Evolutionary conservation across 2,797 vertebrate species (phyloP).

Genomic region (Muraenolepis orangiensis): DNA sequence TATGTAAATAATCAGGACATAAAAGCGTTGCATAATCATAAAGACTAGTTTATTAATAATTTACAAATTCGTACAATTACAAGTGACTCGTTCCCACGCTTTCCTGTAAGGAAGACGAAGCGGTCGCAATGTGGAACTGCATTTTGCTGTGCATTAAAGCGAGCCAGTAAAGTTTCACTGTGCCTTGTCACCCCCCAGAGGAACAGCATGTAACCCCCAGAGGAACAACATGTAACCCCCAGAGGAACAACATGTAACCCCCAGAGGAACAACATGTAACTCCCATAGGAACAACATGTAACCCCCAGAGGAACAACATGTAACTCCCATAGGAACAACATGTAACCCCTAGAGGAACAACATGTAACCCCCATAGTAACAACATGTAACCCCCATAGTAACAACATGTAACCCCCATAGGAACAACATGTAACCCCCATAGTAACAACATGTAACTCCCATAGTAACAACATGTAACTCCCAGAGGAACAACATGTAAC

Average conservation of each 20-base stretch:
- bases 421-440: too few species aligned
- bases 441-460: too few species aligned
- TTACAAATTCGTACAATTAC: neutral
- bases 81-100: neutral
- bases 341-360: too few species aligned
- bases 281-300: too few species aligned
- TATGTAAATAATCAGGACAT: neutral
- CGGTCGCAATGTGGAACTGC: conserved; percentile 16
- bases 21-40: neutral
- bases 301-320: too few species aligned
- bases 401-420: too few species aligned
- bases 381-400: too few species aligned
- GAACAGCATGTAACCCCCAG: conserved; percentile 43
- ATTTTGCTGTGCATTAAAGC: conserved; percentile 44
- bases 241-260: conserved; percentile 33
- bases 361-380: too few species aligned
- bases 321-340: too few species aligned
- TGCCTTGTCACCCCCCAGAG: conserved; percentile 37
- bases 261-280: too few species aligned
- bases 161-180: conserved; percentile 49
- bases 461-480: too few species aligned
- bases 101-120: neutral
- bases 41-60: neutral
- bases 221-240: conserved; percentile 42
- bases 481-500: too few species aligned